These are phyloP conservation scores for Andrena flavipes DNA, from an alignment of 2,888 invertebrate species.

Conservation along the genomic window DNA sequence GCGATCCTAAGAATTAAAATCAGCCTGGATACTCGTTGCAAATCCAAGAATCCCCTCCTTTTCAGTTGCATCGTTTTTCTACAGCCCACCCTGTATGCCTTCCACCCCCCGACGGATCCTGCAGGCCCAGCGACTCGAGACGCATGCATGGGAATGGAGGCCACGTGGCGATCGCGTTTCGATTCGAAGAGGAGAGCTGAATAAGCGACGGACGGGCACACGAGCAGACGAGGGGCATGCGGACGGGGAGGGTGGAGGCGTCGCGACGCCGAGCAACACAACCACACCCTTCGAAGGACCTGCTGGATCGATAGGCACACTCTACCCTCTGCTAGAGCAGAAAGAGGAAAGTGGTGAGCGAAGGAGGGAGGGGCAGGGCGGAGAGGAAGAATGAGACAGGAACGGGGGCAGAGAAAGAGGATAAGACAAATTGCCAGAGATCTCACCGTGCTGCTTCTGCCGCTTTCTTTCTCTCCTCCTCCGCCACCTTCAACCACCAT, in stretches of 20 bases:
- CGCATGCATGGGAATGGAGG: slow-evolving; percentile 62
- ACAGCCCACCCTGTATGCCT: background rate
- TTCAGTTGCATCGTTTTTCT: background rate
- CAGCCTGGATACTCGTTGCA: no score
- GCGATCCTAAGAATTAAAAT: no score
- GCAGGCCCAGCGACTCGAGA: slow-evolving; percentile 31
- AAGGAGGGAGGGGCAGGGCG: slow-evolving; percentile 10
- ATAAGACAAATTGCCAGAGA: slow-evolving; percentile 76
- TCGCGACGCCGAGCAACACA: slow-evolving; percentile 75
- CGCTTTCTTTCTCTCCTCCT: slow-evolving; percentile 49
- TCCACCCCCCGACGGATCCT: background rate
- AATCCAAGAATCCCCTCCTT: background rate
- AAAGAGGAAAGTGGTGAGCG: slow-evolving; percentile 47
- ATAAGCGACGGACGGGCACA: slow-evolving; percentile 28
- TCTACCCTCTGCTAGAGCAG: slow-evolving; percentile 65
- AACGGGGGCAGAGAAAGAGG: slow-evolving; percentile 46
- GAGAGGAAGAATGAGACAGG: slow-evolving; percentile 30
- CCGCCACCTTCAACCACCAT: background rate
- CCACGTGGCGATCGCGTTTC: slow-evolving; percentile 77
- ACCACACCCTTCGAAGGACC: slow-evolving; percentile 74
- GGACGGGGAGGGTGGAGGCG: slow-evolving; percentile 57
- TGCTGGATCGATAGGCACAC: slow-evolving; percentile 74
- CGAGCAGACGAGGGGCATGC: slow-evolving; percentile 23
- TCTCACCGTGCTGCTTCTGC: slow-evolving; percentile 64
- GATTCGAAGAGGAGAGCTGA: slow-evolving; percentile 49